Conservation (phyloP, 1,140 invertebrate genomes). For the Argopecten irradians region DNA sequence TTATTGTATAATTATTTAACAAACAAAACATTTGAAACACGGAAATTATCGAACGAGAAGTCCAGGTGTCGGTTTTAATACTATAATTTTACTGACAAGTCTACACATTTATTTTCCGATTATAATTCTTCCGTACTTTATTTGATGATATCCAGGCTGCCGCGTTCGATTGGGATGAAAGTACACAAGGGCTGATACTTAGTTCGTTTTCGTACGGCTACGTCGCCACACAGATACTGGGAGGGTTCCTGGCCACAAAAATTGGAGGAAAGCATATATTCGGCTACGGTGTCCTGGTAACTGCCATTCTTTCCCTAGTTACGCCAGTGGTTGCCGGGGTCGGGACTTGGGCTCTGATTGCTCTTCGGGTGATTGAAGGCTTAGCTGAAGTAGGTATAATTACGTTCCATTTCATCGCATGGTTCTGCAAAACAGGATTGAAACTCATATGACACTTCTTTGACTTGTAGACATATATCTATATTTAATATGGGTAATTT, state of each 20-base stretch:
- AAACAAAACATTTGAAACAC: too few species aligned
- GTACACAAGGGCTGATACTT: constrained; percentile 71
- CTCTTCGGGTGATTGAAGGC: constrained; percentile 90
- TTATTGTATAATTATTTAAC: too few species aligned
- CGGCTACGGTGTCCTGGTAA: constrained; percentile 87
- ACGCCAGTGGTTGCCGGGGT: constrained; percentile 85
- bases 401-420: too few species aligned
- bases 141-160: constrained; percentile 54
- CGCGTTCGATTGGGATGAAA: constrained; percentile 72
- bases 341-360: constrained; percentile 84
- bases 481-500: too few species aligned
- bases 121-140: too few species aligned
- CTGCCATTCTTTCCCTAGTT: constrained; percentile 87
- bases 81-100: too few species aligned
- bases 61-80: too few species aligned
- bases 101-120: too few species aligned
- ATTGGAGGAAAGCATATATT: constrained; percentile 88
- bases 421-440: too few species aligned
- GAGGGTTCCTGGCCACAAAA: constrained; percentile 85
- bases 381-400: constrained; percentile 86
- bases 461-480: too few species aligned
- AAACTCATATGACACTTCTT: too few species aligned
- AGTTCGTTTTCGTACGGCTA: constrained; percentile 76
- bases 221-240: constrained; percentile 81
- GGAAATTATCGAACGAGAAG: too few species aligned